These are phyloP conservation scores for Brachynemurus nebulosus DNA, from an alignment of 2,888 invertebrate species.

Conservation along the genomic window DNA sequence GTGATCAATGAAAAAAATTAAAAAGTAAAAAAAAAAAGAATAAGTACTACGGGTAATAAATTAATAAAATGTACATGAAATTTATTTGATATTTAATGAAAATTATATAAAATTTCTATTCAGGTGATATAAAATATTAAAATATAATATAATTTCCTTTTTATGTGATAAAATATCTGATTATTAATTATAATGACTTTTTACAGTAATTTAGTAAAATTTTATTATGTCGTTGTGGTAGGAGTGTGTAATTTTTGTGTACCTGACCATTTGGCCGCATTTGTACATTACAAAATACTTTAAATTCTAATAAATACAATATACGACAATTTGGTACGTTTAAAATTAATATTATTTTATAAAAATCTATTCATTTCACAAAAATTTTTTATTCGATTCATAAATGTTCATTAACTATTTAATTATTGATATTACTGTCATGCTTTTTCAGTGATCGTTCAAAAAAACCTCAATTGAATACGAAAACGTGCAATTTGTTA, in stretches of 20 bases:
- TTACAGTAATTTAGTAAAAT: neutral
- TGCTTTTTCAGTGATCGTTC: neutral
- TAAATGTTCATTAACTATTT: neutral
- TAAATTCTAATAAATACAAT: neutral
- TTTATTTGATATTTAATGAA: too few relatives aligned
- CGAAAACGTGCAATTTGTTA: too few relatives aligned
- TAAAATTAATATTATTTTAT: neutral
- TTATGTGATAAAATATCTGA: too few relatives aligned
- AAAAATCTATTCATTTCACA: neutral
- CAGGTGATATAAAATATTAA: too few relatives aligned
- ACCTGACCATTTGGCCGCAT: neutral
- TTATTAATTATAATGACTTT: too few relatives aligned
- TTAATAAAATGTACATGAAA: too few relatives aligned
- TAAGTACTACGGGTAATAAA: too few relatives aligned
- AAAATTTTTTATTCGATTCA: neutral
- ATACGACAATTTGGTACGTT: neutral
- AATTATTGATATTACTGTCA: neutral
- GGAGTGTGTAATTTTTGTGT: neutral
- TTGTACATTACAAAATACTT: neutral
- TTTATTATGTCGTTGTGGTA: neutral
- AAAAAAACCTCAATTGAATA: too few relatives aligned
- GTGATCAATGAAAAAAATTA: too few relatives aligned
- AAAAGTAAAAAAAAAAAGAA: too few relatives aligned
- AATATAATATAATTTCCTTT: too few relatives aligned
- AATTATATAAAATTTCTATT: too few relatives aligned